These are phyloP conservation scores for Anguilla megastoma DNA, from an alignment of 2,797 vertebrate genomes.

Conservation along the genomic window DNA sequence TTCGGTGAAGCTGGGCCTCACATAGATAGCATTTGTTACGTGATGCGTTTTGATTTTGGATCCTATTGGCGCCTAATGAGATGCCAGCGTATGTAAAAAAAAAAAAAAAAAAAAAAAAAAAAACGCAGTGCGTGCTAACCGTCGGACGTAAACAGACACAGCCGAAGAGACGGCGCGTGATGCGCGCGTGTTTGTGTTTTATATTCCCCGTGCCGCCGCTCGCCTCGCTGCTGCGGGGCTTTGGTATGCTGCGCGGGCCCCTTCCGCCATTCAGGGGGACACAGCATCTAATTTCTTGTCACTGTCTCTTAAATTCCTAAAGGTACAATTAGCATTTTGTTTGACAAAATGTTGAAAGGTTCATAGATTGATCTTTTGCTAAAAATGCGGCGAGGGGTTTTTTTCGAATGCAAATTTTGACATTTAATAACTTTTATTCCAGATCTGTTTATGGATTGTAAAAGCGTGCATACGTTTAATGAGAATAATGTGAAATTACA, in stretches of 20 bases:
- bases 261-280: constrained; percentile 98
- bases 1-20: background rate
- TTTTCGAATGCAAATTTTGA: constrained; percentile 99
- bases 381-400: constrained; percentile 89
- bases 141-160: constrained; percentile 21
- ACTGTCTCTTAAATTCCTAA: constrained; percentile 99
- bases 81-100: background rate
- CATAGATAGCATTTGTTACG: background rate
- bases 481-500: constrained; percentile 98
- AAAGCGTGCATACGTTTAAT: constrained; percentile 99
- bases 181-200: constrained; percentile 31
- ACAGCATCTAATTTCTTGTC: constrained; percentile 99
- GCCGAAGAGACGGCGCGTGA: background rate
- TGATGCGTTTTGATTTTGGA: background rate
- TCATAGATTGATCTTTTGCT: constrained; percentile 99
- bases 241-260: constrained; percentile 90
- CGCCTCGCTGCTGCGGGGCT: constrained; percentile 79
- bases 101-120: too few relatives aligned
- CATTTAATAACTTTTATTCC: constrained; percentile 99
- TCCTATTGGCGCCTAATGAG: background rate
- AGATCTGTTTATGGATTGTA: constrained; percentile 99
- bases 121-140: background rate
- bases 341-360: constrained; percentile 99
- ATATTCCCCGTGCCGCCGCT: constrained; percentile 49
- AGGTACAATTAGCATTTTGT: constrained; percentile 99